Base-by-base conservation (phyloP, 1,140 invertebrate species). In the Euwallacea similis region DNA sequence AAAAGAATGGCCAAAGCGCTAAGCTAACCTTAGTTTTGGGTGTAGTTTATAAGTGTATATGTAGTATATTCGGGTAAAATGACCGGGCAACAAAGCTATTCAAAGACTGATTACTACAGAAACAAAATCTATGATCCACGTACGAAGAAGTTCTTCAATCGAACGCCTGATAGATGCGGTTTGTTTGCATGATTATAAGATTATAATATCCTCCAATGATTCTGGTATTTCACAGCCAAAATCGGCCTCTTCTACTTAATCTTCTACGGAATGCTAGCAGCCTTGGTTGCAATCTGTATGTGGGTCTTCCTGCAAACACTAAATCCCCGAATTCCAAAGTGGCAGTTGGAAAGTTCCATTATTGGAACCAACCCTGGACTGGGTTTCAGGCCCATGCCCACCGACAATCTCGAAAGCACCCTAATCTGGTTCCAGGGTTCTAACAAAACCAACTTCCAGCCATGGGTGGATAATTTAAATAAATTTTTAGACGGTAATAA, bases 321-420 rank as follows among this genome's bases (percentile, higher is more conserved):
- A 73, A 94, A 97, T 82, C 88, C 90, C 7, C 87, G 92, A 73
- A 88, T 90, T 80, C 94, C 96, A 6, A 93, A 89, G 80, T 95
- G 94, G 88, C 88, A 91, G 77, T 82, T 94, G 55, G 88, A 91
- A 41, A 80, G 87, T 47, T 95, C 94, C 56, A 87, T 97, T 67
- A 95, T 98, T 73, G 95, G 94, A 75, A 93, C 90, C 71, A 97
- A 95, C 86, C 95, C 96, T 78, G 94, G 93, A 80, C 86, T 98
- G 78, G 95, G 95, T 74, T 98, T 97, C 85, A 86, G 95, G 78
- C 96, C 96, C 63, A 93, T 95, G 88, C 95, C 96, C 46, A 90
- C 91, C 74, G 88, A 88, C 69, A 95, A 96, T 83, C 90, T 96
- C 76, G 94, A 96, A 81, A 96, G 93, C 80, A 97, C 96, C 58